Base-by-base conservation (phyloP, 2,113 vertebrate species). In the Cephalophus harveyi region DNA sequence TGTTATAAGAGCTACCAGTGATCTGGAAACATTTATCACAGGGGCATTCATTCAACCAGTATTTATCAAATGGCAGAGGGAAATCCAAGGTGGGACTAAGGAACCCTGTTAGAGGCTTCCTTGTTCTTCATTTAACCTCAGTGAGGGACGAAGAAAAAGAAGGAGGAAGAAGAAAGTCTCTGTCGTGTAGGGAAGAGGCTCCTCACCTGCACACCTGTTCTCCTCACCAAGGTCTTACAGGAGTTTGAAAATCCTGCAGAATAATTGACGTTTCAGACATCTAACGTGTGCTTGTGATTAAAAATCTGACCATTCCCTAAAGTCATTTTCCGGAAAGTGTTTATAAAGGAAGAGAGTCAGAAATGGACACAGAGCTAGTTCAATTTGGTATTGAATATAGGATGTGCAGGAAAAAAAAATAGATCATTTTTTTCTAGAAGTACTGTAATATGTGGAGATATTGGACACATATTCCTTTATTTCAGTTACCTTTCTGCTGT, bases 261-360 rank as follows among this genome's bases (percentile, higher is more conserved):
- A 50, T 87, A 88, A 97, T 91, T 92, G 76, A 40, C 88, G 6
- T 62, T 92, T 59, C 85, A 84, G 89, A 21, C 7, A 30, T 40
- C n/a, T 71, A 50, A 87, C 92, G 4, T 82, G 86, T 94, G 86
- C 84, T 71, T 88, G 19, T 93, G 97, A 90, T 86, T 88, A 92
- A 89, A 97, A 96, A 95, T 36, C 87, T n/a, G 81, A n/a, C 88
- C 48, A 15, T 93, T 93, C 90, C 97, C 90, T 90, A 40, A 92
- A 93, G 96, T 59, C 67, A 91, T 95, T 97, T 97, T 85, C 88
- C 46, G 28, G 83, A 54, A 94, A 87, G 28, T 88, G 54, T 96
- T 97, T 94, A 86, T 88, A 96, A 84, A 89, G 92, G 64, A 21
- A 82, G 84, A 95, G 36, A 88, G 48, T 92, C 81, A 57, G 46